phyloP scores from a whole-genome alignment of 2,888 invertebrate genomes.

The Liposcelis brunnea region DNA sequence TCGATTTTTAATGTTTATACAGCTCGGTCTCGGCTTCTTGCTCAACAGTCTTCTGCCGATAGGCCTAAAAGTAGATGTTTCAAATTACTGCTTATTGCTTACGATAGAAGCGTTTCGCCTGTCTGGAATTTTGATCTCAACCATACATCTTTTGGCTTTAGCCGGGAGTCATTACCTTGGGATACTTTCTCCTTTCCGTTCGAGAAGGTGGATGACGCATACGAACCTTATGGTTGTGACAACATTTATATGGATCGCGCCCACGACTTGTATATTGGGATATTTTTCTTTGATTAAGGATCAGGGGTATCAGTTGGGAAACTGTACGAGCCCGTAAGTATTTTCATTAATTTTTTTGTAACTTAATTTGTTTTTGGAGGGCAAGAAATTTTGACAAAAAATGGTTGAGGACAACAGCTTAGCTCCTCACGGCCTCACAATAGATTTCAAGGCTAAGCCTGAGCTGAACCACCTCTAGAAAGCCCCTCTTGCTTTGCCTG shows the following conservation, averaged over 20 bases:
- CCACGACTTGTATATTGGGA: slow-evolving; percentile 31
- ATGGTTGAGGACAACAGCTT: too few relatives aligned
- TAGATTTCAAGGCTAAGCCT: too few relatives aligned
- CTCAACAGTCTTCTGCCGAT: slow-evolving; percentile 34
- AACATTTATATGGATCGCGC: slow-evolving; percentile 36
- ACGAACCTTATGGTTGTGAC: slow-evolving; percentile 32
- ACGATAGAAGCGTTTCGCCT: slow-evolving; percentile 32
- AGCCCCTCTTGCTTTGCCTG: too few relatives aligned
- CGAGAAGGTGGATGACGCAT: slow-evolving; percentile 38
- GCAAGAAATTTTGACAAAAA: too few relatives aligned
- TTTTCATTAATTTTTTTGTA: background rate
- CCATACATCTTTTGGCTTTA: slow-evolving; percentile 41
- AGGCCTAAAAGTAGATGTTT: slow-evolving; percentile 14
- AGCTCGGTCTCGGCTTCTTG: slow-evolving; percentile 33
- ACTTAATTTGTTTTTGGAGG: too few relatives aligned
- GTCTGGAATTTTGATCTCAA: slow-evolving; percentile 41
- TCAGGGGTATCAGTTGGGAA: slow-evolving; percentile 27
- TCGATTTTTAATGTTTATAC: too few relatives aligned
- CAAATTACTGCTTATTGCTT: slow-evolving; percentile 20
- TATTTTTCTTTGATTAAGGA: slow-evolving; percentile 33
- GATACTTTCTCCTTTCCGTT: slow-evolving; percentile 41
- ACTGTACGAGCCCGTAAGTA: slow-evolving; percentile 16
- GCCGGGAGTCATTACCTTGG: slow-evolving; percentile 50
- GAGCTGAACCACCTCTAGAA: too few relatives aligned
- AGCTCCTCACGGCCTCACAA: too few relatives aligned